These are phyloP conservation scores for western clawed frog (Xenopus tropicalis) DNA, from an alignment of 2,113 vertebrate species.

Conservation along the genomic window UCB_Xtro_10.0 CM004444.2:116559001-116559500, in stretches of 20 bases:
- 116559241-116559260: no score
- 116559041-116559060: slow-evolving; percentile 16
- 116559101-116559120: slow-evolving; percentile 28
- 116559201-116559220: slow-evolving; percentile 6
- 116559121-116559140: slow-evolving; percentile 11
- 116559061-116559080: slow-evolving; percentile 26
- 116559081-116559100: slow-evolving; percentile 15
- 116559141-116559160: slow-evolving; percentile 7
- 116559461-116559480: no score
- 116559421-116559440: no score
- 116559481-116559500: slow-evolving; percentile 38
- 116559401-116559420: no score
- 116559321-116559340: no score
- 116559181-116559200: neutral
- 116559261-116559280: no score
- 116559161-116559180: slow-evolving; percentile 6
- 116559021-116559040: slow-evolving; percentile 6
- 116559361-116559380: no score
- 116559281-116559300: neutral
- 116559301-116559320: no score
- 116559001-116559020: neutral
- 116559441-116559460: no score
- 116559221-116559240: slow-evolving; percentile 2
- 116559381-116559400: no score
- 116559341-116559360: no score